Evolutionary conservation across 2,113 vertebrate species (phyloP), one percentile per base, ranked within the genome.

Genomic region (Cyanoliseus patagonus): DNA sequence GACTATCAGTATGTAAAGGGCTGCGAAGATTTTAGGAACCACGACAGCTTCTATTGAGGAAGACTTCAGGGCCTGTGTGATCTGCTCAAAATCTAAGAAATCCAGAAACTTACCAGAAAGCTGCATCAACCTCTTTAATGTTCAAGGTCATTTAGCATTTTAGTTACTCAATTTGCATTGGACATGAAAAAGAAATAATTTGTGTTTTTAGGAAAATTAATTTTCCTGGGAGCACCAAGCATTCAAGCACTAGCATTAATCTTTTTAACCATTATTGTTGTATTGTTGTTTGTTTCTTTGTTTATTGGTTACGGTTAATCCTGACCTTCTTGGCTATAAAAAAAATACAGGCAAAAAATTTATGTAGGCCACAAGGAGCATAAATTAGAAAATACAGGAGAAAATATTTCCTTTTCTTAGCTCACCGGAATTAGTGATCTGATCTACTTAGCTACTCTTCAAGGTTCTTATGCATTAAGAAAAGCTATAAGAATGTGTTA

Each of bases 361-460:
- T 95, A 95, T 94, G 85, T 97, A 96, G 91, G 93, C 41, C 92
- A 90, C 42, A 77, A 75, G 51, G 69, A 97, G 86, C 85, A 95
- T 62, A 72, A 96, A 92, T 84, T 88, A 91, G 37, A 93, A 95
- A 92, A 92, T 31, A 76, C 9, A 63, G 18, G 41, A 77, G 91
- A 91, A 95, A 92, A 89, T 83, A 90, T 81, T 67, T 80, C 10
- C 24, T 80, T 83, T 81, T 81, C 55, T 83, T 92, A 86, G 76
- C 88, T 96, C 73, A 64, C 42, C 91, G 93, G 79, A 91, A 92
- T 96, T 92, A 88, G 57, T 85, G 90, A 81, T 93, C 68, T 97
- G 95, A 95, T 97, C 94, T 93, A 94, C 93, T 96, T 96, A 90
- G 52, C 63, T 83, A 19, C 42, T 89, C 46, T 85, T 97, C 90